Percentiles rank a stretch among this genome's conserved stretches.
phyloP scores from a whole-genome alignment of 2,888 invertebrate genomes.

The Capitulum mitella region DNA sequence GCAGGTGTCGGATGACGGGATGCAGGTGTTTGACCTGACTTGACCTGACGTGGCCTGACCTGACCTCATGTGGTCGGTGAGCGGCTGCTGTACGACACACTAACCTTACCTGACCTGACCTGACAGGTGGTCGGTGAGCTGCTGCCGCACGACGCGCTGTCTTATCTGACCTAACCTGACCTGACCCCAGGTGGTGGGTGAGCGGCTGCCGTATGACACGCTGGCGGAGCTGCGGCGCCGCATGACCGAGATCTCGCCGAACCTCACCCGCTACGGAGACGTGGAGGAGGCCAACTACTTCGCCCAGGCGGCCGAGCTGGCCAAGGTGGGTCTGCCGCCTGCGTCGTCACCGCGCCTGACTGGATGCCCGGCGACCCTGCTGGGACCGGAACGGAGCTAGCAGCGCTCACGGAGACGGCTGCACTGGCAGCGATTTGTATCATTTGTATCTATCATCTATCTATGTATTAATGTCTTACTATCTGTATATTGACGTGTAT shows the following conservation, averaged over 20 bases:
- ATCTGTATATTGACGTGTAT: too few species aligned
- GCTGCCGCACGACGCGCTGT: too few species aligned
- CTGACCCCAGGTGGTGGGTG: constrained; percentile 51
- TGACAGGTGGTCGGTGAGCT: background rate
- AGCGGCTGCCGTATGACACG: constrained; percentile 75
- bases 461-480: too few species aligned
- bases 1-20: constrained; percentile 38
- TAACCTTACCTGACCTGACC: background rate
- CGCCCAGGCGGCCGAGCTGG: constrained; percentile 66
- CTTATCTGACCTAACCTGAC: background rate
- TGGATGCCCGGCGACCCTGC: too few species aligned
- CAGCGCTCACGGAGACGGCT: too few species aligned
- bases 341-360: too few species aligned
- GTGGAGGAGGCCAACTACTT: constrained; percentile 78
- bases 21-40: background rate
- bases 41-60: too few species aligned
- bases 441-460: too few species aligned
- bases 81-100: background rate
- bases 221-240: constrained; percentile 73
- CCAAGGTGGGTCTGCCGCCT: too few species aligned
- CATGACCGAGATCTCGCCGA: constrained; percentile 78
- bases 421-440: too few species aligned
- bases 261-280: constrained; percentile 73
- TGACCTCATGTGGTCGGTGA: too few species aligned
- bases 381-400: too few species aligned